Evolutionary conservation across 2,888 invertebrate genomes (phyloP).

Genomic region (Lysandra coridon): DNA sequence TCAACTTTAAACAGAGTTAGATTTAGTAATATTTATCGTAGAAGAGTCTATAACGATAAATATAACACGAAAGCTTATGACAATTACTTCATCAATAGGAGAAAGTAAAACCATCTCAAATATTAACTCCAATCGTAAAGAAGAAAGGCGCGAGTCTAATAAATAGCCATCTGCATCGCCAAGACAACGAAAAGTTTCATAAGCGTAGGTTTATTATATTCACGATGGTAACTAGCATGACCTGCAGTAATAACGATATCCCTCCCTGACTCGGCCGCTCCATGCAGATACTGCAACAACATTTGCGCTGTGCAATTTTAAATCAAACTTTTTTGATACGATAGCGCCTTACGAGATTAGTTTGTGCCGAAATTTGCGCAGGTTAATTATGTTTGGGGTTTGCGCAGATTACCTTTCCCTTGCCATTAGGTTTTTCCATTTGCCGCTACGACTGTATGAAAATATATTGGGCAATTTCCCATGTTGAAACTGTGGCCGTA

Average conservation of each 20-base stretch:
- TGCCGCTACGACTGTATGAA: conserved; percentile 15
- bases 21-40: no score
- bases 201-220: conserved; percentile 31
- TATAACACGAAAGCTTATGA: background rate
- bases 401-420: conserved; percentile 15
- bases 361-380: conserved; percentile 3
- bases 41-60: no score
- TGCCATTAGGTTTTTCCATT: conserved; percentile 1
- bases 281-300: conserved; percentile 23
- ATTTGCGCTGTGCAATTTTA: conserved; percentile 22
- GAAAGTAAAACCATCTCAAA: background rate
- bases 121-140: background rate
- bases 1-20: no score
- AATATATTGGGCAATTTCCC: background rate
- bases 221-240: conserved; percentile 25
- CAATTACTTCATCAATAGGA: background rate
- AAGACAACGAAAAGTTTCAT: conserved; percentile 23
- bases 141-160: background rate
- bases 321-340: conserved; percentile 20
- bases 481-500: background rate
- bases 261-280: conserved; percentile 29
- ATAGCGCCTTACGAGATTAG: conserved; percentile 3
- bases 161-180: background rate
- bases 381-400: conserved; percentile 17
- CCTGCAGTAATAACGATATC: conserved; percentile 30